Percentiles rank a stretch among this genome's conserved stretches.
Conservation (phyloP, 2,888 invertebrate species). For the Himalopsyche anomala region DNA sequence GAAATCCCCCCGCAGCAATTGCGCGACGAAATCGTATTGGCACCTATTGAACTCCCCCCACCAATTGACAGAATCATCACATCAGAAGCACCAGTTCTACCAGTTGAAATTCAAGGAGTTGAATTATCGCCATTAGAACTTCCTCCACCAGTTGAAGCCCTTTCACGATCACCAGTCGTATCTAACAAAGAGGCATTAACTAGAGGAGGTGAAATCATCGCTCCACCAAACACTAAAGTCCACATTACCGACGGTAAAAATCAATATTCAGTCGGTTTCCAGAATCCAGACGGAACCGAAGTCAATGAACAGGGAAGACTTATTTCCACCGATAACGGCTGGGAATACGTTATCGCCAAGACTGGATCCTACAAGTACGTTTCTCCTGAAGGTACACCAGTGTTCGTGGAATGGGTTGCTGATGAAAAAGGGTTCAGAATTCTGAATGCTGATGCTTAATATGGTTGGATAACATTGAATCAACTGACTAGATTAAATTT, state of each 20-base stretch:
- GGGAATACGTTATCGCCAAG: constrained; percentile 69
- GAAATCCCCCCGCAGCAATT: not conserved
- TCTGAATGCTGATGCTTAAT: constrained; percentile 47
- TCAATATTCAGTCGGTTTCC: constrained; percentile 65
- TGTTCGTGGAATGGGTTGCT: constrained; percentile 68
- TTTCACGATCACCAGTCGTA: not conserved
- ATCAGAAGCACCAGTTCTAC: not conserved
- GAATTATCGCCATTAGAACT: not conserved
- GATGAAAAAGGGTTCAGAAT: constrained; percentile 68
- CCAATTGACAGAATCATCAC: not conserved
- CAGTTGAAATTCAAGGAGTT: not conserved
- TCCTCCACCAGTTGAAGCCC: not conserved
- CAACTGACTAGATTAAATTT: too few relatives aligned
- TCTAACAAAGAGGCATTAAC: not conserved
- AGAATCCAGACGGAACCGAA: constrained; percentile 67
- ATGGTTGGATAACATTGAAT: too few relatives aligned
- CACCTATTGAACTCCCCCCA: not conserved
- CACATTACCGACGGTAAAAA: constrained; percentile 55
- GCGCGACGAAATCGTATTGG: not conserved
- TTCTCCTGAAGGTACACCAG: constrained; percentile 68
- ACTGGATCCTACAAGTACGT: constrained; percentile 68
- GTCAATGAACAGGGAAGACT: constrained; percentile 68
- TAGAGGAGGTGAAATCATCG: not conserved
- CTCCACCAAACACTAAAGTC: constrained; percentile 21
- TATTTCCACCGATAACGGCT: constrained; percentile 68